A percentile compares a stretch with the other conserved stretches of the same genome.
Evolutionary conservation across 2,888 invertebrate genomes (phyloP).

Genomic region (Fabriciana adippe): DNA sequence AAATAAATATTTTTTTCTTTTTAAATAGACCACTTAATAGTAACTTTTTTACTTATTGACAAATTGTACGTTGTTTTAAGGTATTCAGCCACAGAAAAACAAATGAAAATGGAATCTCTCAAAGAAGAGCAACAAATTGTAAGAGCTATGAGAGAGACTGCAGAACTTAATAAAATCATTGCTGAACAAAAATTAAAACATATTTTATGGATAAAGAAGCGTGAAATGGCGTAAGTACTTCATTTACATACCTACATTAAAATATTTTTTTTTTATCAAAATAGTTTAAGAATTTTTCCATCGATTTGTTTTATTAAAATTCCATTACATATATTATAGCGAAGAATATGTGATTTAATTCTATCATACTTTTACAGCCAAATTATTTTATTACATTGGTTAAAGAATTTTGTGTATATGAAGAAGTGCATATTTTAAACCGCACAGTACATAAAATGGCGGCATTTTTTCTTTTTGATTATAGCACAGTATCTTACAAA

Average conservation of each 20-base stretch:
- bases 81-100: conserved; percentile 59
- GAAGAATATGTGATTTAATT: too few species aligned
- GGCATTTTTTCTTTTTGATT: too few species aligned
- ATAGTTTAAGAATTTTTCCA: too few species aligned
- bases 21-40: neutral
- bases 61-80: conserved; percentile 42
- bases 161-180: conserved; percentile 83
- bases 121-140: conserved; percentile 71
- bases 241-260: neutral
- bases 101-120: conserved; percentile 68
- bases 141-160: conserved; percentile 80
- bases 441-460: too few species aligned
- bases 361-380: too few species aligned
- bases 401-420: too few species aligned
- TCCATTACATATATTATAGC: too few species aligned
- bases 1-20: conserved; percentile 23
- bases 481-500: too few species aligned
- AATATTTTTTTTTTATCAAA: too few species aligned
- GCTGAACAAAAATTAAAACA: conserved; percentile 83
- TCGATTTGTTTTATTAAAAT: too few species aligned
- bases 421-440: too few species aligned
- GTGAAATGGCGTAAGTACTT: conserved; percentile 66
- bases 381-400: too few species aligned
- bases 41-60: conserved; percentile 10
- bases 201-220: conserved; percentile 71